Base-by-base conservation (phyloP, 2,113 vertebrate genomes). In the Brienomyrus brachyistius region DNA sequence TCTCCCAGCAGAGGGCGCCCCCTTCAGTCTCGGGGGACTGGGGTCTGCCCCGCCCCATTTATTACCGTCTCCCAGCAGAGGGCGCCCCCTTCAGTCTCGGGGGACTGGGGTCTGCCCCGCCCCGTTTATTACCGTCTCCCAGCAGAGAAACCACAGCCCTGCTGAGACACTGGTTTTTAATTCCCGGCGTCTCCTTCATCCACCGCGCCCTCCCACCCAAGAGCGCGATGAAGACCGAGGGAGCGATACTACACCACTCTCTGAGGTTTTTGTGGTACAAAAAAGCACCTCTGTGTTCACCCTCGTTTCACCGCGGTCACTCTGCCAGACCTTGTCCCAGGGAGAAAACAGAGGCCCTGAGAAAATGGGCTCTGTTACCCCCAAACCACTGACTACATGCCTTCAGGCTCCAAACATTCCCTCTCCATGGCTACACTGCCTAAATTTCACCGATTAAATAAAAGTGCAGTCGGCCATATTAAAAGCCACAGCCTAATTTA, bases 331-430 rank as follows among this genome's bases (percentile, higher is more conserved):
- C 85, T 3, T 35, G 51, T 54, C 48, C 31, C 35, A 17, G n/a
- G 27, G 85, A 54, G 5, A 40, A 27, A 35, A 40, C 15, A 27
- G 50, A 54, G 51, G 51, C 50, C 85, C 47, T 19, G n/a, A 31
- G 50, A 54, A 52, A n/a, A 9, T 35, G 51, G 85, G 50, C 2
- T 27, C 27, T 87, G 23, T 54, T 54, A 56, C 51, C 85, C 48
- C 85, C 85, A 87, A 87, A 54, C 85, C 85, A 54, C 50, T 54
- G 50, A 54, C 85, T 87, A 31, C n/a, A 17, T 21, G 85, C 51
- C 15, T 87, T 87, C 17, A 35, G 27, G 48, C 85, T 87, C 27
- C 50, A 56, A 87, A 56, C 27, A 86, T 51, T 54, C 85, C 51
- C 15, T 35, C 85, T 40, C 50, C 48, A 35, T 23, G n/a, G 31